phyloP scores from a whole-genome alignment of 2,797 vertebrate genomes.

The Esox lucius region DNA sequence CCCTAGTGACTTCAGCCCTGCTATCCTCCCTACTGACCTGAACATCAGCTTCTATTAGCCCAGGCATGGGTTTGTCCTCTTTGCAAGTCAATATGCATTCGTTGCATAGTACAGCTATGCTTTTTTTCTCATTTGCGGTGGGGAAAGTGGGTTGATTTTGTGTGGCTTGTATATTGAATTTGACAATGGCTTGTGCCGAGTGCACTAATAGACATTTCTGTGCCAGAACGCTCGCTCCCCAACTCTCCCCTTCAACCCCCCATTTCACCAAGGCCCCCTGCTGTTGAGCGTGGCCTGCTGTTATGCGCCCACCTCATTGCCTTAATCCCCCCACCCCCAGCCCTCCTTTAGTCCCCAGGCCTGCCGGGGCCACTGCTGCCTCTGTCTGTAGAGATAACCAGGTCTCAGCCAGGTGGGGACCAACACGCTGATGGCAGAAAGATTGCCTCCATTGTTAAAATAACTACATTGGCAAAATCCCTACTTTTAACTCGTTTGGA shows the following conservation, averaged over 20 bases:
- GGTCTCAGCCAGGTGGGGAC: slow-evolving; percentile 70
- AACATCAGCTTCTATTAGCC: slow-evolving; percentile 11
- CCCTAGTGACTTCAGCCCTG: slow-evolving; percentile 9
- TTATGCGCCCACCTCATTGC: slow-evolving; percentile 57
- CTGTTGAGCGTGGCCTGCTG: slow-evolving; percentile 35
- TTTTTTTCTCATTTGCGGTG: not conserved
- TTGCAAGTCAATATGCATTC: not conserved
- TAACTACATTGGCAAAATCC: slow-evolving; percentile 79
- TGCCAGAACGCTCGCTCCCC: not conserved
- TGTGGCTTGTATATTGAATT: slow-evolving; percentile 60
- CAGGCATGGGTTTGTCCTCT: slow-evolving; percentile 21
- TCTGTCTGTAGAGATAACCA: slow-evolving; percentile 74
- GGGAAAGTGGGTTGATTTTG: not conserved
- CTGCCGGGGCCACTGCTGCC: slow-evolving; percentile 68
- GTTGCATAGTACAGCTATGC: not conserved
- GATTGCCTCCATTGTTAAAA: slow-evolving; percentile 80
- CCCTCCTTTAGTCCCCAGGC: slow-evolving; percentile 45
- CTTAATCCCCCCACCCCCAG: slow-evolving; percentile 47
- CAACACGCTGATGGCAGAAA: slow-evolving; percentile 76
- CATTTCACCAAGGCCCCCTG: slow-evolving; percentile 52
- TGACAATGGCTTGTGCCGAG: slow-evolving; percentile 63
- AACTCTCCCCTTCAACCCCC: slow-evolving; percentile 27
- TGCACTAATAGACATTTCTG: slow-evolving; percentile 1
- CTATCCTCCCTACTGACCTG: not conserved
- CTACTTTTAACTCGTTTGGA: slow-evolving; percentile 75